These are phyloP conservation scores for Butorides virescens DNA, from an alignment of 2,113 vertebrate genomes.

Conservation along the genomic window DNA sequence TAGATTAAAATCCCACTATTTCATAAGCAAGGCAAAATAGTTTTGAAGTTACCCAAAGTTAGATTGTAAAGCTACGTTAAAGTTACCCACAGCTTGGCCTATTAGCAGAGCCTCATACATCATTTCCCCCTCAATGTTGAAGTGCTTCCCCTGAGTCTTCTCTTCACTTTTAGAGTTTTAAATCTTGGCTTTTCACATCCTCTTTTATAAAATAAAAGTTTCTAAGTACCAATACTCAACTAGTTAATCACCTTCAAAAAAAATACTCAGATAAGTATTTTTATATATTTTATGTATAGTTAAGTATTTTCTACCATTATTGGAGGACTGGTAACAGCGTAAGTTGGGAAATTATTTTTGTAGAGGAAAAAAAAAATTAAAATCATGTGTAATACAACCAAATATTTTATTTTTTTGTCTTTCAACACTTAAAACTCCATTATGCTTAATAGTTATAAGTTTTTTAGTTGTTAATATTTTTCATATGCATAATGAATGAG, in stretches of 20 bases:
- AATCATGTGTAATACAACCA: neutral
- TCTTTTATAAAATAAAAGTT: neutral
- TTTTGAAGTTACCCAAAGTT: neutral
- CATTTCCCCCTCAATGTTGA: neutral
- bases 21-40: neutral
- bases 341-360: neutral
- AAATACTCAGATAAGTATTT: neutral
- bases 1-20: neutral
- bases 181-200: neutral
- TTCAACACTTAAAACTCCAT: neutral
- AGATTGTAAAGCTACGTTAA: neutral
- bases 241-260: neutral
- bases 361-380: neutral
- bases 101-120: neutral
- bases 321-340: neutral
- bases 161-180: neutral
- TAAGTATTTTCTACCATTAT: neutral
- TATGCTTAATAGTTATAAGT: neutral
- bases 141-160: neutral
- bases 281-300: neutral
- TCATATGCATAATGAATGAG: neutral
- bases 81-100: neutral
- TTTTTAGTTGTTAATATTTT: neutral
- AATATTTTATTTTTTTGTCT: neutral
- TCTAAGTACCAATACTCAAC: neutral